A percentile compares a stretch with the other conserved stretches of the same genome.
Evolutionary conservation across 92 coral and sea anemone genomes (phyloP).

Genomic region (Palythoa heliodiscus): DNA sequence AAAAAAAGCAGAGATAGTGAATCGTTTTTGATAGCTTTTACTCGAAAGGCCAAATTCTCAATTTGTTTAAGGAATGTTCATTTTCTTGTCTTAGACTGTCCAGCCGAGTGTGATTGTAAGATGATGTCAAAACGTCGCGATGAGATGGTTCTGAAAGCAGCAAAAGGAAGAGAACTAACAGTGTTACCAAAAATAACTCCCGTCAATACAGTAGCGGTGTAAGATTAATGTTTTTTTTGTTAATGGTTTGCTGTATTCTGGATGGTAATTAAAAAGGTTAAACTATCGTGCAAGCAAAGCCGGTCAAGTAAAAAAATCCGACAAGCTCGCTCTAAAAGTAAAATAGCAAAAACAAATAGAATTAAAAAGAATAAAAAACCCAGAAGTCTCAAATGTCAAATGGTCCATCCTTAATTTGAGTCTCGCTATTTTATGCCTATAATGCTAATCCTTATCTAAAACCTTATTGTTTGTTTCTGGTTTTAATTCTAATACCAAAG

Average conservation of each 20-base stretch:
- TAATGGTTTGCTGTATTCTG: neutral
- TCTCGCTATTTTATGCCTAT: neutral
- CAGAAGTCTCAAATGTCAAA: too few species aligned
- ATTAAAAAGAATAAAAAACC: neutral
- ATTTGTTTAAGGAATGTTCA: neutral
- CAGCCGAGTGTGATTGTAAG: slow-evolving; percentile 69
- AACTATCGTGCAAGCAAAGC: neutral
- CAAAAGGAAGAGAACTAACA: slow-evolving; percentile 45
- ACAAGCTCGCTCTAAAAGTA: too few species aligned
- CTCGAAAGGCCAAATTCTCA: neutral
- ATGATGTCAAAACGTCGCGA: slow-evolving; percentile 36
- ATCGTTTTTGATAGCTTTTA: neutral
- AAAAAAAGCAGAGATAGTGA: too few species aligned
- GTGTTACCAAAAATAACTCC: slow-evolving; percentile 64
- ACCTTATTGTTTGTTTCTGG: neutral
- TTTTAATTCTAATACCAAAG: neutral
- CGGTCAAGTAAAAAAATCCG: too few species aligned
- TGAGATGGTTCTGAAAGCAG: slow-evolving; percentile 49
- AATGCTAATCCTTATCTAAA: too few species aligned
- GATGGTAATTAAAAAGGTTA: neutral
- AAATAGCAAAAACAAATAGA: too few species aligned
- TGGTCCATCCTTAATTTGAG: neutral
- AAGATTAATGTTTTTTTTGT: neutral
- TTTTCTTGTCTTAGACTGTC: slow-evolving; percentile 54
- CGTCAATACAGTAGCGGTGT: slow-evolving; percentile 56